Percentiles rank a stretch among this genome's conserved stretches.
phyloP scores from a whole-genome alignment of 2,797 vertebrate genomes.

The Peromyscus eremicus region DNA sequence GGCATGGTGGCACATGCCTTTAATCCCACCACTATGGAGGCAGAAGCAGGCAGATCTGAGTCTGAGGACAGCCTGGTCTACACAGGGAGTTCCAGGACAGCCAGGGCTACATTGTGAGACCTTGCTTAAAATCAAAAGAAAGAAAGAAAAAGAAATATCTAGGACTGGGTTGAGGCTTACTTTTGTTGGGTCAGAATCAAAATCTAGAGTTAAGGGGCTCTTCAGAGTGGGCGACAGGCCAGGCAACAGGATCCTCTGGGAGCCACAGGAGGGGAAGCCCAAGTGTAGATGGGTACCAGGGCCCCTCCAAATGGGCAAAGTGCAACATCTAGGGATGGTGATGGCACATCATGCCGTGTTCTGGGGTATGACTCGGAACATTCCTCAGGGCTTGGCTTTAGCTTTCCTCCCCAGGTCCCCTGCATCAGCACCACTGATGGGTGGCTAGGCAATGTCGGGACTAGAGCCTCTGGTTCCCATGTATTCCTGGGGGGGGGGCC shows the following conservation, averaged over 20 bases:
- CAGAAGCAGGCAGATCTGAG: neutral
- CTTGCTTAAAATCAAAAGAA: neutral
- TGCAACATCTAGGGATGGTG: neutral
- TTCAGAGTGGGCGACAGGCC: neutral
- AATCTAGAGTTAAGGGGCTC: neutral
- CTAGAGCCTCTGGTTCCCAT: neutral
- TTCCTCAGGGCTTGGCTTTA: neutral
- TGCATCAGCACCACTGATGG: neutral
- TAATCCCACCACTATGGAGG: neutral
- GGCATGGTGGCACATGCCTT: neutral
- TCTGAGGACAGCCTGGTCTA: neutral
- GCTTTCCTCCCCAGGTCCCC: neutral
- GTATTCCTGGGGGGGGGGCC: neutral
- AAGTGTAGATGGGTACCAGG: neutral
- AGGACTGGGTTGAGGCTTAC: neutral
- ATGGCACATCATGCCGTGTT: rapidly evolving
- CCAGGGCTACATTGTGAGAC: neutral
- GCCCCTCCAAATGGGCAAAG: neutral
- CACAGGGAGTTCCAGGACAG: neutral
- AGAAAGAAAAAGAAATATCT: neutral
- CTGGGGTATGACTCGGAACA: neutral
- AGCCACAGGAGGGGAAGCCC: neutral
- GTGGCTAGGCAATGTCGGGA: neutral
- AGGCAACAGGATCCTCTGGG: neutral
- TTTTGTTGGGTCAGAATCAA: neutral